A percentile compares a stretch with the other conserved stretches of the same genome.
Evolutionary conservation across 1,140 invertebrate species (phyloP).

Genomic region (Paramacrobiotus metropolitanus): DNA sequence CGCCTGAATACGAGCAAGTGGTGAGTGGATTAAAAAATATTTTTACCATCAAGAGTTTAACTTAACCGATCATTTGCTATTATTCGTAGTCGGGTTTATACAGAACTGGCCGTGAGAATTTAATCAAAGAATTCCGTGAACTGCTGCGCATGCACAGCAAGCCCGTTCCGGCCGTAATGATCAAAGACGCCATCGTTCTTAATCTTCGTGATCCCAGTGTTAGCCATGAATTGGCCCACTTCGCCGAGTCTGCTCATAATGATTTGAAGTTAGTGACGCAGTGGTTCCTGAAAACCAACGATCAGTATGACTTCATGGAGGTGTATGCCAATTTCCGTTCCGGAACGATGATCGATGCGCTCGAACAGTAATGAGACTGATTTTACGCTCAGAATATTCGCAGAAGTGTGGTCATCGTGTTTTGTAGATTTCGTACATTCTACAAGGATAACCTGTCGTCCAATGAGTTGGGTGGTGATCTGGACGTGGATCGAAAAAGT

Average conservation of each 20-base stretch:
- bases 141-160: conserved; percentile 59
- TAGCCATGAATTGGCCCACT: conserved; percentile 23
- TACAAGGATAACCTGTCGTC: not conserved
- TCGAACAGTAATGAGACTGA: conserved; percentile 31
- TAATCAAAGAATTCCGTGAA: conserved; percentile 67
- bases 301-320: conserved; percentile 44
- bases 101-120: conserved; percentile 41
- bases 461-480: not conserved
- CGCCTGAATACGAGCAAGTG: conserved; percentile 75
- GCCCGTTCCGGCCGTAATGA: conserved; percentile 51
- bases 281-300: conserved; percentile 55
- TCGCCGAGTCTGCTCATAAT: conserved; percentile 36
- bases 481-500: not conserved
- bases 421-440: not conserved
- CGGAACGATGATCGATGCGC: conserved; percentile 43
- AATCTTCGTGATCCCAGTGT: conserved; percentile 1
- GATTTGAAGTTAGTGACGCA: conserved; percentile 51
- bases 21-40: conserved; percentile 24
- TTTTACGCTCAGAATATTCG: no score
- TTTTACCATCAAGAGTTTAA: conserved; percentile 5
- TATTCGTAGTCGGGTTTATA: conserved; percentile 38
- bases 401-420: not conserved
- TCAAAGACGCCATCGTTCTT: conserved; percentile 20
- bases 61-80: conserved; percentile 9
- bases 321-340: conserved; percentile 54